Evolutionary conservation across 2,888 invertebrate species (phyloP), one percentile per base, ranked within the genome.

Genomic region (Limenitis arthemis): DNA sequence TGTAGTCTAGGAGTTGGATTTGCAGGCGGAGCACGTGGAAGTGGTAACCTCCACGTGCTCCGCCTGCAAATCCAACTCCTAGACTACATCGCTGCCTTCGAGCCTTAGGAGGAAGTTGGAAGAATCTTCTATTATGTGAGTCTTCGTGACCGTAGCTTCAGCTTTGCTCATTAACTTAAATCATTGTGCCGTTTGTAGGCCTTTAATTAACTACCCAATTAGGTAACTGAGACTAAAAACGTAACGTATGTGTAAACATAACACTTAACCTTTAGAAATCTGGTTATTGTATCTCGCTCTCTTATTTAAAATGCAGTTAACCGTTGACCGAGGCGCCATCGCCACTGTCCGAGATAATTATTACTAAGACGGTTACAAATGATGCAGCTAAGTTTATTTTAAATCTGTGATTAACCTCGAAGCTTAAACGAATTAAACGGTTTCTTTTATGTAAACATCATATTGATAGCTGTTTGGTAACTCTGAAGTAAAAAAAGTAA

Each of bases 41-140:
- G 69, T 1, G 90, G 90, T n/a, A n/a, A 1, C 69, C 65, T 0
- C 79, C 84, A 1, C 77, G 81, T 5, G 76, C 82, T 1, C 78
- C 84, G 1, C 78, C 79, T 1, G 65, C 77, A 11, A 75, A 81
- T 36, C 86, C 87, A 53, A 67, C 79, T 5, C 85, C 88, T 44
- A 83, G 88, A 31, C 76, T 89, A 61, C 91, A 91, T 76, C 91
- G 91, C 75, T 93, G 92, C 75, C 90, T 93, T 61, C 90, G 90
- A 65, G 92, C 90, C 57, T 89, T 93, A 65, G 92, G 92, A 70
- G 93, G 93, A 61, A 92, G 92, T 81, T 93, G 93, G 93, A 92
- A 90, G 82, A 93, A 93, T 81, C 89, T 93, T 61, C 86, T 93
- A 71, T 89, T 91, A 88, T 88, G 93, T 93, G 90, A 93, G 93